phyloP scores from a whole-genome alignment of 2,888 invertebrate species.

The Timema podura region DNA sequence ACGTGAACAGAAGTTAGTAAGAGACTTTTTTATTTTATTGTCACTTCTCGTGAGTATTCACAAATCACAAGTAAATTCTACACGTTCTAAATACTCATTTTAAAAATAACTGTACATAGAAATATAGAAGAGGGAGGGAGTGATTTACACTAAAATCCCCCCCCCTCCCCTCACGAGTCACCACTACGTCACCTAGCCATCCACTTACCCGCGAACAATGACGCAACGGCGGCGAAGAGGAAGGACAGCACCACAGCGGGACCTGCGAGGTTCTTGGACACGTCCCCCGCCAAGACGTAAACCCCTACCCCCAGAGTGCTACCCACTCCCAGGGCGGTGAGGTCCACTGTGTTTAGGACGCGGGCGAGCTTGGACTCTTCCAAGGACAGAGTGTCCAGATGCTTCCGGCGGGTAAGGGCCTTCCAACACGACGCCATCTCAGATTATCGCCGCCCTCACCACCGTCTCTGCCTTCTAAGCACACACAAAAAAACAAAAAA shows the following conservation, averaged over 20 bases:
- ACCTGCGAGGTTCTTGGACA: constrained; percentile 81
- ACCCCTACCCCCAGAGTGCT: constrained; percentile 92
- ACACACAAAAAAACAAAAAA: no score
- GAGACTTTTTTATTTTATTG: no score
- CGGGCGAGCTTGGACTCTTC: constrained; percentile 49
- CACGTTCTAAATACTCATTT: not conserved
- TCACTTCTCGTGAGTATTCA: no score
- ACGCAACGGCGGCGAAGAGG: constrained; percentile 86
- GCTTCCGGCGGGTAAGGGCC: constrained; percentile 29
- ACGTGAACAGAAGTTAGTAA: no score
- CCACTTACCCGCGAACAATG: constrained; percentile 78
- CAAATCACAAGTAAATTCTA: no score
- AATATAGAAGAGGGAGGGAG: not conserved
- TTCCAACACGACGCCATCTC: not conserved
- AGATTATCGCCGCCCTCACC: no score
- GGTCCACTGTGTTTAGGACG: constrained; percentile 75
- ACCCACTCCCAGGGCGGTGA: constrained; percentile 83
- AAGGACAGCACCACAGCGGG: constrained; percentile 90
- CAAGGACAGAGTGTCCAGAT: constrained; percentile 23
- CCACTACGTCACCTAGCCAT: not conserved
- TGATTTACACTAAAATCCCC: no score
- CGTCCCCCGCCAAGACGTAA: constrained; percentile 88
- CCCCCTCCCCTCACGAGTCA: no score
- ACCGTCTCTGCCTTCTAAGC: no score
- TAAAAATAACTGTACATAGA: not conserved